phyloP scores from a whole-genome alignment of 2,888 invertebrate genomes.

The Lochmaea crataegi region DNA sequence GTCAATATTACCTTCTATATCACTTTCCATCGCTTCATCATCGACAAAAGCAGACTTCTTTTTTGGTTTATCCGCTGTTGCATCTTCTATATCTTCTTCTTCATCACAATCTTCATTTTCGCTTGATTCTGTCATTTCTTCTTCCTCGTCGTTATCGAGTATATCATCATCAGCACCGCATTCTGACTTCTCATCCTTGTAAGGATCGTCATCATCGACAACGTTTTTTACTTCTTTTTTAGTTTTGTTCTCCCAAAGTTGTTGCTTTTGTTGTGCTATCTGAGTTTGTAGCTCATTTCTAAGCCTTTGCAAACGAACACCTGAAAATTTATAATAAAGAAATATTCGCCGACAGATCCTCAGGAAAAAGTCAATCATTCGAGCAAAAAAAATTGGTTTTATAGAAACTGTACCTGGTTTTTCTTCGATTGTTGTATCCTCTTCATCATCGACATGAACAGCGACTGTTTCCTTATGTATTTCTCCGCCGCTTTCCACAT shows the following conservation, averaged over 20 bases:
- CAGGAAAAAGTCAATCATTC: too few relatives aligned
- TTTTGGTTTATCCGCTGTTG: slow-evolving; percentile 59
- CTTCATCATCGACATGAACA: slow-evolving; percentile 59
- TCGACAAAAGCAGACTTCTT: slow-evolving; percentile 58
- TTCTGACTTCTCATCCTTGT: slow-evolving; percentile 43
- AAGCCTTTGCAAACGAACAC: slow-evolving; percentile 77
- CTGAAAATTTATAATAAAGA: slow-evolving; percentile 55
- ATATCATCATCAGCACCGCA: slow-evolving; percentile 60
- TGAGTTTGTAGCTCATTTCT: slow-evolving; percentile 77
- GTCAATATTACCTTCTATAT: slow-evolving; percentile 39
- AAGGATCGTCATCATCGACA: slow-evolving; percentile 38
- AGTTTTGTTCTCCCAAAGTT: slow-evolving; percentile 75
- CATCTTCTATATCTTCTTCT: slow-evolving; percentile 62
- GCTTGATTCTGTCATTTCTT: slow-evolving; percentile 67
- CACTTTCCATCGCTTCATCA: slow-evolving; percentile 58
- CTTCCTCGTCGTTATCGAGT: slow-evolving; percentile 67
- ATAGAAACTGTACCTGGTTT: slow-evolving; percentile 65
- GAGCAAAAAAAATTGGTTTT: background rate
- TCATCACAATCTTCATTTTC: slow-evolving; percentile 62
- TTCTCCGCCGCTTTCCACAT: slow-evolving; percentile 63
- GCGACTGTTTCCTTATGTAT: slow-evolving; percentile 63
- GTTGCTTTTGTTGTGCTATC: slow-evolving; percentile 77
- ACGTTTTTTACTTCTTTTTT: slow-evolving; percentile 41
- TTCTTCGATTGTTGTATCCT: slow-evolving; percentile 61
- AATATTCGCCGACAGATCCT: too few relatives aligned